Percentiles rank a stretch among this genome's conserved stretches.
Evolutionary conservation across 35 echinoderm and acorn worm species (phyloP).

Genomic region (Holothuria glaberrima): DNA sequence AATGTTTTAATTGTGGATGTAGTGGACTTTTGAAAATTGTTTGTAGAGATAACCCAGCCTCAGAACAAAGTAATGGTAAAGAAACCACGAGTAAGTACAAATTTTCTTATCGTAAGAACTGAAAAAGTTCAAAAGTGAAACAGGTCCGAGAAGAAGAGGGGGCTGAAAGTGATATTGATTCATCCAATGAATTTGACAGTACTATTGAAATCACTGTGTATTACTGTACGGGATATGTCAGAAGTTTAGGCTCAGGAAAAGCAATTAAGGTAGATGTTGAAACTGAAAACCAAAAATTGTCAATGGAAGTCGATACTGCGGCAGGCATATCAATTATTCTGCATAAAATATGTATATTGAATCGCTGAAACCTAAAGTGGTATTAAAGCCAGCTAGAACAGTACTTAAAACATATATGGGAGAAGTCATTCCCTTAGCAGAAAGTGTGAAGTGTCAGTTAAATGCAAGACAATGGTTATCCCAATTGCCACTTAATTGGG

Average conservation of each 20-base stretch:
- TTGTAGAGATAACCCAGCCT: slow-evolving; percentile 1
- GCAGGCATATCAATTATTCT: slow-evolving; percentile 29
- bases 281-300: neutral
- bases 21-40: slow-evolving; percentile 27
- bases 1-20: slow-evolving; percentile 29
- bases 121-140: slow-evolving; percentile 35
- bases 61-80: neutral
- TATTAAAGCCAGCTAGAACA: neutral
- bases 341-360: neutral
- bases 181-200: neutral
- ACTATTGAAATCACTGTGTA: slow-evolving; percentile 15
- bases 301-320: slow-evolving; percentile 55
- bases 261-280: slow-evolving; percentile 24
- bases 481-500: slow-evolving; percentile 16
- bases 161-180: neutral
- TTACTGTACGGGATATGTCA: no score
- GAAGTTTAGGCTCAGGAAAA: neutral
- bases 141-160: neutral
- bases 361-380: neutral
- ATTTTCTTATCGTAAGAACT: slow-evolving; percentile 15
- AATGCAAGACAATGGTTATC: slow-evolving; percentile 22
- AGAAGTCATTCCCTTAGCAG: neutral
- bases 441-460: neutral
- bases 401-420: slow-evolving; percentile 7
- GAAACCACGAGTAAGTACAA: slow-evolving; percentile 26